These are phyloP conservation scores for Ptilonorhynchus violaceus DNA, from an alignment of 2,113 vertebrate species.

Conservation along the genomic window DNA sequence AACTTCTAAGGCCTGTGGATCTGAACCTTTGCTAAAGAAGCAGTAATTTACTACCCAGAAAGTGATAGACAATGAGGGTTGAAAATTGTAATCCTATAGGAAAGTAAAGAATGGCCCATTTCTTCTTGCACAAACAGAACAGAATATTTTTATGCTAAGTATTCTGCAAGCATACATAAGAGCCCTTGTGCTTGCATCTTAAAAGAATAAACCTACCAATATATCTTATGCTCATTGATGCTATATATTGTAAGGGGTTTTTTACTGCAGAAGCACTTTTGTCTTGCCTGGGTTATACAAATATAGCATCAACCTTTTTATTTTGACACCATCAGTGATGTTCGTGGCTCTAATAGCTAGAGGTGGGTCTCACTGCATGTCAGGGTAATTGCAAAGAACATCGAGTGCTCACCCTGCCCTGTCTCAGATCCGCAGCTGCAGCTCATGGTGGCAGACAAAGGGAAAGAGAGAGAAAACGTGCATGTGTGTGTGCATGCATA, in stretches of 20 bases:
- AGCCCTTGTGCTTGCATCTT: not conserved
- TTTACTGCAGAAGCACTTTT: not conserved
- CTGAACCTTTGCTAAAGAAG: not conserved
- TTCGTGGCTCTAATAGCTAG: not conserved
- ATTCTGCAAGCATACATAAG: not conserved
- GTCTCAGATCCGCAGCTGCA: not conserved
- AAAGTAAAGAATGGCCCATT: not conserved
- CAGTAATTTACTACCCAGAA: not conserved
- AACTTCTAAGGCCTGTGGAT: not conserved
- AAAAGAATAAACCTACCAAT: not conserved
- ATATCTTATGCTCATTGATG: not conserved
- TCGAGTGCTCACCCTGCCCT: not conserved
- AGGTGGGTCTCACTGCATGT: not conserved
- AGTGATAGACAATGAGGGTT: not conserved
- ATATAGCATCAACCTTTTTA: not conserved
- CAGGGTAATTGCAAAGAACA: not conserved
- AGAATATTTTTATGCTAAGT: not conserved
- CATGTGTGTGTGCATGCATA: not conserved
- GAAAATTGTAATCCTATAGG: not conserved
- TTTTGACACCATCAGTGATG: not conserved
- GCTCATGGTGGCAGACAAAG: not conserved
- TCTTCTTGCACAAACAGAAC: not conserved
- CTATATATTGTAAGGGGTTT: not conserved
- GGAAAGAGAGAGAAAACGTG: not conserved
- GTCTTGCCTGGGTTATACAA: not conserved